A percentile compares a stretch with the other conserved stretches of the same genome.
Evolutionary conservation across 2,888 invertebrate genomes (phyloP).

Genomic region (Dynastes tityus): DNA sequence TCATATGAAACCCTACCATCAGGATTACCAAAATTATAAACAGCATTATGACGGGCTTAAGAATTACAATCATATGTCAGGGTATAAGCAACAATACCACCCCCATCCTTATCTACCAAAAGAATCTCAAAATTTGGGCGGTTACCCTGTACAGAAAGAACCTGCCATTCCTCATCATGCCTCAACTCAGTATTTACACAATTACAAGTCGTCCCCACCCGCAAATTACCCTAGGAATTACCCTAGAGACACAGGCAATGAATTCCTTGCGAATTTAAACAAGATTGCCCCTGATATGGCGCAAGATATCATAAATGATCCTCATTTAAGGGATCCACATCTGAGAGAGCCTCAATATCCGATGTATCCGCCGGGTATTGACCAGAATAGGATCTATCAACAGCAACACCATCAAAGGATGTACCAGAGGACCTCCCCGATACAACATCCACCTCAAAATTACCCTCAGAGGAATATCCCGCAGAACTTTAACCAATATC

Average conservation of each 20-base stretch:
- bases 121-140: constrained; percentile 58
- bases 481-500: constrained; percentile 53
- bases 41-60: constrained; percentile 46
- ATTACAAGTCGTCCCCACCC: constrained; percentile 55
- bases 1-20: constrained; percentile 53
- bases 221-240: constrained; percentile 53
- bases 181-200: constrained; percentile 52
- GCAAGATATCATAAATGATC: constrained; percentile 65
- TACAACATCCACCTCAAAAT: constrained; percentile 51
- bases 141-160: constrained; percentile 37
- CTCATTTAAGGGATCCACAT: constrained; percentile 64
- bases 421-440: constrained; percentile 53
- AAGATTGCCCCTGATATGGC: constrained; percentile 66
- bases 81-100: constrained; percentile 60
- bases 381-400: constrained; percentile 61
- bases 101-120: constrained; percentile 61
- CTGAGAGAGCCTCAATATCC: constrained; percentile 62
- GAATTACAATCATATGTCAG: constrained; percentile 55
- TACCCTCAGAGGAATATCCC: constrained; percentile 49
- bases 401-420: constrained; percentile 61
- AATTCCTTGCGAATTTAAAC: constrained; percentile 64
- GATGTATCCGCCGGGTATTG: constrained; percentile 58
- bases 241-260: constrained; percentile 55
- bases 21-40: constrained; percentile 29
- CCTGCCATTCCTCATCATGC: neutral